phyloP scores from a whole-genome alignment of 2,113 vertebrate species.

The Sylvicapra grimmia region DNA sequence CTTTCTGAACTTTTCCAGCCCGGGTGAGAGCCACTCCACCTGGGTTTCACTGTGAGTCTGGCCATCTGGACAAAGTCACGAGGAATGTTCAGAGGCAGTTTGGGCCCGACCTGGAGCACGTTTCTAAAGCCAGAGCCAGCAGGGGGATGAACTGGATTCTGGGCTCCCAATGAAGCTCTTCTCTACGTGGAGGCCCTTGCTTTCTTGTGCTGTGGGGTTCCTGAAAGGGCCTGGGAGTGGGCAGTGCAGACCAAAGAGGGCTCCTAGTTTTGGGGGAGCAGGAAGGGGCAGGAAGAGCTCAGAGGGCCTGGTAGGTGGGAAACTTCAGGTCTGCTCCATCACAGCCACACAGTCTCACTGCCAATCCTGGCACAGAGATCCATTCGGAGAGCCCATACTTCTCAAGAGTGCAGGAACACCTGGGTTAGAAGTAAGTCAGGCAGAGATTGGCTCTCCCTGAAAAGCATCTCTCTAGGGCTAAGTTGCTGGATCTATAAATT shows the following conservation, averaged over 20 bases:
- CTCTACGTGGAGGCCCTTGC: rapidly evolving
- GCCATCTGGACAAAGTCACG: rapidly evolving
- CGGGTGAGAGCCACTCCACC: too few species aligned
- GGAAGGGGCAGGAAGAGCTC: rapidly evolving
- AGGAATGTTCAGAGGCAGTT: rapidly evolving
- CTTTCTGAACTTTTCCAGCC: too few species aligned
- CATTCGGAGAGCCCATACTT: background rate
- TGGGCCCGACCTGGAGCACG: background rate
- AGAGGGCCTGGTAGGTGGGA: background rate
- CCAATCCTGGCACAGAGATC: rapidly evolving
- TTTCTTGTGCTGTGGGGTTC: background rate
- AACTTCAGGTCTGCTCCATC: rapidly evolving
- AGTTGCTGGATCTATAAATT: background rate
- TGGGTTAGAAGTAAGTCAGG: background rate
- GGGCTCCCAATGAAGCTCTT: too few species aligned
- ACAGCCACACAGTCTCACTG: rapidly evolving
- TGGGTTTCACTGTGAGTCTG: rapidly evolving
- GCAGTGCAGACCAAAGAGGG: background rate
- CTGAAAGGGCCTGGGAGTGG: background rate
- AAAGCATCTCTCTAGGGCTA: too few species aligned
- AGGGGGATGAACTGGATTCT: background rate
- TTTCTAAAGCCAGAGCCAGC: background rate
- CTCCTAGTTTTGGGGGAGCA: background rate
- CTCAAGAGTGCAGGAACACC: background rate
- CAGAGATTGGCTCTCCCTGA: too few species aligned